Evolutionary conservation across 2,797 vertebrate genomes (phyloP), one percentile per base, ranked within the genome.

Genomic region (Enteromius viviparus): DNA sequence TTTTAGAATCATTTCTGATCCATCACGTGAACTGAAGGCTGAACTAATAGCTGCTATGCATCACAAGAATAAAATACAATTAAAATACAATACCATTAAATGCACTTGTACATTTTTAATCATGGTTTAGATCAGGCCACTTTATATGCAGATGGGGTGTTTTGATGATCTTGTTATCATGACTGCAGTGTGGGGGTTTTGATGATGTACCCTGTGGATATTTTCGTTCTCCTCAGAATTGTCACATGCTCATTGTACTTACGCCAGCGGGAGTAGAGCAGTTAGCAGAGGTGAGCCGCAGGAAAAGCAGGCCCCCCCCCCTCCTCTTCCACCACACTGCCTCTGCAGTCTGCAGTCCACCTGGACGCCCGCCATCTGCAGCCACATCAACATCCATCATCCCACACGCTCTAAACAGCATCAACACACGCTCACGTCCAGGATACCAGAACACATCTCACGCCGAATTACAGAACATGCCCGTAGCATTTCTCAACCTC

Each of bases 131-230:
- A 51, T 72, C 0, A 53, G 71, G 71, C 17, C 29, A 74, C 10
- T 74, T 58, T 37, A 65, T 49, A 53, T 76, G 26, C 76, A 78
- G 64, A 64, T 68, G 80, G 47, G 64, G 64, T 84, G 81, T 84
- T 85, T 86, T 81, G 80, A 85, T 81, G 82, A 78, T 75, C 76
- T 82, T 72, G 72, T 86, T 86, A 86, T 84, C 58, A 80, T 79
- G 78, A 84, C 58, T 34, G 69, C 68, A 83, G 58, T 37, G 45
- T 71, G 78, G 78, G 82, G 82, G 62, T 78, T 77, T 80, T 84
- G 81, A 79, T 85, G 75, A 79, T 68, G 49, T 80, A 62, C 62
- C 72, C 84, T 70, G 23, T 85, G 68, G 84, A 76, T 85, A 72
- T 85, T 85, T 83, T 76, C 69, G 62, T 83, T 79, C 66, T 85